Percentiles rank a stretch among this genome's conserved stretches.
These are phyloP conservation scores for Neoaliturus tenellus DNA, from an alignment of 2,888 invertebrate genomes.

Conservation along the genomic window DNA sequence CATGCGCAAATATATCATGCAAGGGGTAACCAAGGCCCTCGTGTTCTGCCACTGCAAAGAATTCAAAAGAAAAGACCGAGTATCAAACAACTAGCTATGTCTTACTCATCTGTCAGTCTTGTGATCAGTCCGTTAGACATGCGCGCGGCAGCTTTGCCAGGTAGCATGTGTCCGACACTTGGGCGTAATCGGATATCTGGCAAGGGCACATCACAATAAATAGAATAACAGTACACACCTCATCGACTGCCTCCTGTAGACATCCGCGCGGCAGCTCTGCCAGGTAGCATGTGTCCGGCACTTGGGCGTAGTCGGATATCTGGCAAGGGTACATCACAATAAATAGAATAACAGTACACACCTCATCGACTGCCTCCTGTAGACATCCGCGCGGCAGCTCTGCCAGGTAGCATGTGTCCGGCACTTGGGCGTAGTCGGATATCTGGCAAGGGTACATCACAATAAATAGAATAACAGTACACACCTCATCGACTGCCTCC, in stretches of 20 bases:
- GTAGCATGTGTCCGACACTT: conserved; percentile 91
- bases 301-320: conserved; percentile 93
- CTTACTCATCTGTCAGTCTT: too few species aligned
- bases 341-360: conserved; percentile 85
- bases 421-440: conserved; percentile 93
- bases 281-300: conserved; percentile 90
- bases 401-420: conserved; percentile 89
- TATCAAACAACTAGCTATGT: too few species aligned
- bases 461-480: conserved; percentile 86
- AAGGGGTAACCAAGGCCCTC: too few species aligned
- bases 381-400: conserved; percentile 88
- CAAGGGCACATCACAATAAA: neutral
- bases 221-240: conserved; percentile 78
- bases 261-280: conserved; percentile 89
- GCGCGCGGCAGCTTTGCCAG: conserved; percentile 84
- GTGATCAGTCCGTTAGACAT: conserved; percentile 84
- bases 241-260: conserved; percentile 81
- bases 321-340: conserved; percentile 70
- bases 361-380: conserved; percentile 80
- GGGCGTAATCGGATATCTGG: conserved; percentile 93
- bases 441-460: conserved; percentile 75
- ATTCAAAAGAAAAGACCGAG: too few species aligned
- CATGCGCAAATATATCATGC: too few species aligned
- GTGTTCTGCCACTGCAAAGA: too few species aligned
- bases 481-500: conserved; percentile 79